These are phyloP conservation scores for Drosophila sordidula DNA, from an alignment of 2,888 invertebrate species.

Conservation along the genomic window DNA sequence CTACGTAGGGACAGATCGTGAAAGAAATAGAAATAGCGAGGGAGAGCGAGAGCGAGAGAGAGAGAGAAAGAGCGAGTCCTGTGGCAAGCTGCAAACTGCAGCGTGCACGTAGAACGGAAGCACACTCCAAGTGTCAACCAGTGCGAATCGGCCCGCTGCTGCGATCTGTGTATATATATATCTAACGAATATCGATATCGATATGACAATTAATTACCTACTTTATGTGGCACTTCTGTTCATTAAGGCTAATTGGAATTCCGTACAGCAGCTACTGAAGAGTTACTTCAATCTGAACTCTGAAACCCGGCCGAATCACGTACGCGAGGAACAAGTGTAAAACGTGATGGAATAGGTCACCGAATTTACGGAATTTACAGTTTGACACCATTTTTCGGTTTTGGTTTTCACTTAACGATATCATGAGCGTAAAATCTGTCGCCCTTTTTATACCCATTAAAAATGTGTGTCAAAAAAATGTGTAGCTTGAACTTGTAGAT, in stretches of 20 bases:
- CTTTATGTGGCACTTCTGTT: slow-evolving; percentile 60
- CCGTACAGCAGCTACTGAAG: slow-evolving; percentile 46
- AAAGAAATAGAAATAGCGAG: background rate
- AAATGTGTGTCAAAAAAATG: background rate
- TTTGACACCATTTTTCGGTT: slow-evolving; percentile 16
- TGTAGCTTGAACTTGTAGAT: background rate
- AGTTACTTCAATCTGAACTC: slow-evolving; percentile 2
- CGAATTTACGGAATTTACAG: slow-evolving; percentile 22
- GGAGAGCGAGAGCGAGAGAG: too few species aligned
- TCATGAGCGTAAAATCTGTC: slow-evolving; percentile 75
- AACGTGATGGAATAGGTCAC: slow-evolving; percentile 74
- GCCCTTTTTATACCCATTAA: slow-evolving; percentile 3
- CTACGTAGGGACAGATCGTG: background rate
- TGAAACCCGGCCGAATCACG: slow-evolving; percentile 45
- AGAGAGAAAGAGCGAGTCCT: background rate
- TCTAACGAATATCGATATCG: slow-evolving; percentile 28
- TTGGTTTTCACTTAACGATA: slow-evolving; percentile 28
- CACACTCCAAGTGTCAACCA: slow-evolving; percentile 22
- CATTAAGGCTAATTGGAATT: slow-evolving; percentile 74
- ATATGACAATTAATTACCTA: slow-evolving; percentile 72
- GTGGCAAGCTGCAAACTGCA: slow-evolving; percentile 21
- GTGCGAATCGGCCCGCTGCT: background rate
- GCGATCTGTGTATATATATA: background rate
- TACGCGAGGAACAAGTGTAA: slow-evolving; percentile 45
- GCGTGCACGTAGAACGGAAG: slow-evolving; percentile 36